Evolutionary conservation across 1,140 invertebrate species (phyloP).

Genomic region (Caenorhabditis tropicalis): DNA sequence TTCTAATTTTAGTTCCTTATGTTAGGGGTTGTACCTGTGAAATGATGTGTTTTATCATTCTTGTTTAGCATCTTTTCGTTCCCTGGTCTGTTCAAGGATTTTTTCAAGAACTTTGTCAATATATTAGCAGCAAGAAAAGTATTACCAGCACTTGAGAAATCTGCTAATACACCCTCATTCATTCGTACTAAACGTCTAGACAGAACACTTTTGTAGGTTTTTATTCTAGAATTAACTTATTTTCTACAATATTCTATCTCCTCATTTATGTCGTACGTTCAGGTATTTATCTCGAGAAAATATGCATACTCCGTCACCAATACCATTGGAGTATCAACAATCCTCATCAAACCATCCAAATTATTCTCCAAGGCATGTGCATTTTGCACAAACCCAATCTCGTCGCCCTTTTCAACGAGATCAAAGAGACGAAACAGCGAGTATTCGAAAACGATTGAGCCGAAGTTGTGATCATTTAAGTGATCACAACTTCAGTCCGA

Average conservation of each 20-base stretch:
- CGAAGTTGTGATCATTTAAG: slow-evolving; percentile 25
- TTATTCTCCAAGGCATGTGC: slow-evolving; percentile 38
- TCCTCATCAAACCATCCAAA: not conserved
- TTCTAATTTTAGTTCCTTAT: not conserved
- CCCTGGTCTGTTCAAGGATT: slow-evolving; percentile 30
- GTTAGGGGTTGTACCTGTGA: not conserved
- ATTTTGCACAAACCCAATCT: slow-evolving; percentile 37
- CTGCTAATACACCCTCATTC: slow-evolving; percentile 7
- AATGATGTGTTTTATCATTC: not conserved
- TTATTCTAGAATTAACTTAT: not conserved
- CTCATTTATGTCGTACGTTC: not conserved
- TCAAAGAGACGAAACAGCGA: slow-evolving; percentile 12
- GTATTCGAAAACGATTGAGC: slow-evolving; percentile 37
- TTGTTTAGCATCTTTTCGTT: not conserved
- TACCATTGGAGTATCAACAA: slow-evolving; percentile 31
- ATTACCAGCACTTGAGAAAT: slow-evolving; percentile 21
- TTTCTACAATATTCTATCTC: not conserved
- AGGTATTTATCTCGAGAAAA: slow-evolving; percentile 31
- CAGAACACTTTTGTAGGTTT: not conserved
- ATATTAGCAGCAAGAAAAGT: slow-evolving; percentile 34
- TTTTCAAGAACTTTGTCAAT: slow-evolving; percentile 42
- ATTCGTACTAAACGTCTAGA: slow-evolving; percentile 14
- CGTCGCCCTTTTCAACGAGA: slow-evolving; percentile 15
- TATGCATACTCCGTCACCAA: slow-evolving; percentile 36
- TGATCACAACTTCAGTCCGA: slow-evolving; percentile 37